These are phyloP conservation scores for Brachyopa scutellaris DNA, from an alignment of 2,888 invertebrate genomes.

Conservation along the genomic window DNA sequence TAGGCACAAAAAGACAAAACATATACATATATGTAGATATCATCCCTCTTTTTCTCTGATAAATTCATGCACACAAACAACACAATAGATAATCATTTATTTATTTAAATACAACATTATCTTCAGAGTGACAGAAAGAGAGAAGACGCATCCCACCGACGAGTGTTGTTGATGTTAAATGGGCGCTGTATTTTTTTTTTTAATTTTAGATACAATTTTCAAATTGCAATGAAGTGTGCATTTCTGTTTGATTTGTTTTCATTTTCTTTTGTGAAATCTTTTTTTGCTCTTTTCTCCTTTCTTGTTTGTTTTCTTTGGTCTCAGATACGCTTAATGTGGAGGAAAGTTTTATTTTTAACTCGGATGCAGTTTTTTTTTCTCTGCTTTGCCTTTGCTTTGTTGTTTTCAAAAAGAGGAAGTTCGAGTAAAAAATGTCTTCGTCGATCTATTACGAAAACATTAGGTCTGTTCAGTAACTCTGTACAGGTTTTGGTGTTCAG, in stretches of 20 bases:
- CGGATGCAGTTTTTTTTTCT: background rate
- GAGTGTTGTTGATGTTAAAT: conserved; percentile 3
- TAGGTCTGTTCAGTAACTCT: too few species aligned
- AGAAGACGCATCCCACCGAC: conserved; percentile 3
- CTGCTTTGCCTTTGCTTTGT: too few species aligned
- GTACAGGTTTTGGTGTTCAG: too few species aligned
- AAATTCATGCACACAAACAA: background rate
- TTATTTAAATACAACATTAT: conserved; percentile 44
- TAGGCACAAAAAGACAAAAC: too few species aligned
- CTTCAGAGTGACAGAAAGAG: conserved; percentile 20
- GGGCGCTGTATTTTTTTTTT: background rate
- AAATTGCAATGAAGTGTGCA: conserved; percentile 46
- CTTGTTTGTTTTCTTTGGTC: background rate
- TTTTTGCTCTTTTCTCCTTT: background rate
- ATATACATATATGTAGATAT: too few species aligned
- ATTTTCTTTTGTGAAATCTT: background rate
- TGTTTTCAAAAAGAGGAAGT: background rate
- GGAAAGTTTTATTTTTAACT: background rate
- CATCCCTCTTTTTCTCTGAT: too few species aligned
- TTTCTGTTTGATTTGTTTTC: conserved; percentile 22
- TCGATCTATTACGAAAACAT: background rate
- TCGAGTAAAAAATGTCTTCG: background rate
- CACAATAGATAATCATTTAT: conserved; percentile 32
- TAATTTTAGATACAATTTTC: conserved; percentile 39
- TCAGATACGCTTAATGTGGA: background rate